A percentile compares a stretch with the other conserved stretches of the same genome.
Evolutionary conservation across 2,113 vertebrate genomes (phyloP).

Genomic region (Silurus meridionalis): DNA sequence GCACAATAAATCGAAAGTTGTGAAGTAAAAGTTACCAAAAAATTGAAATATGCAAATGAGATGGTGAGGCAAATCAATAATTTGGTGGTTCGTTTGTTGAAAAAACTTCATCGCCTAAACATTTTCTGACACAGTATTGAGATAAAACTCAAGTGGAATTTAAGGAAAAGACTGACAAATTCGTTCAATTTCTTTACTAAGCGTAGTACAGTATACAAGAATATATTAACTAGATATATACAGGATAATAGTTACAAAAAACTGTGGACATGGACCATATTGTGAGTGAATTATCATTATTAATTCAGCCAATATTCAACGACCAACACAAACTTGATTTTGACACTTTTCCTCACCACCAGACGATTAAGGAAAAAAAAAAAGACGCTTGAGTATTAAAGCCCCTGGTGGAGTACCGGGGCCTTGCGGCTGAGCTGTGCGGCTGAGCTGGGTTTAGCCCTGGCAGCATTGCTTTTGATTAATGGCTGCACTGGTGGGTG

Average conservation of each 20-base stretch:
- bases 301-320: not conserved
- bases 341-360: not conserved
- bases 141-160: not conserved
- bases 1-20: too few species aligned
- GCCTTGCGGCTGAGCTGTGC: conserved; percentile 15
- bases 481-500: conserved; percentile 77
- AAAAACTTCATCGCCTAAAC: not conserved
- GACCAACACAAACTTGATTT: not conserved
- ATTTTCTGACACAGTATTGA: too few species aligned
- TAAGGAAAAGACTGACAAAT: too few species aligned
- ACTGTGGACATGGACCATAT: not conserved
- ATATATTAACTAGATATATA: too few species aligned
- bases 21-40: too few species aligned
- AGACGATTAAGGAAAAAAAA: not conserved
- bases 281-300: not conserved
- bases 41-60: too few species aligned
- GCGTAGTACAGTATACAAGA: too few species aligned
- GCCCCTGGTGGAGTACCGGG: conserved; percentile 1
- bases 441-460: conserved; percentile 2
- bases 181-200: too few species aligned
- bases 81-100: not conserved
- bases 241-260: too few species aligned
- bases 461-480: conserved; percentile 66
- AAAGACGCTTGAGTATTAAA: not conserved
- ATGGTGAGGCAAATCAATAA: not conserved